These are phyloP conservation scores for Thamnophis sirtalis DNA, from an alignment of 2,113 vertebrate genomes.

Conservation along the genomic window DNA sequence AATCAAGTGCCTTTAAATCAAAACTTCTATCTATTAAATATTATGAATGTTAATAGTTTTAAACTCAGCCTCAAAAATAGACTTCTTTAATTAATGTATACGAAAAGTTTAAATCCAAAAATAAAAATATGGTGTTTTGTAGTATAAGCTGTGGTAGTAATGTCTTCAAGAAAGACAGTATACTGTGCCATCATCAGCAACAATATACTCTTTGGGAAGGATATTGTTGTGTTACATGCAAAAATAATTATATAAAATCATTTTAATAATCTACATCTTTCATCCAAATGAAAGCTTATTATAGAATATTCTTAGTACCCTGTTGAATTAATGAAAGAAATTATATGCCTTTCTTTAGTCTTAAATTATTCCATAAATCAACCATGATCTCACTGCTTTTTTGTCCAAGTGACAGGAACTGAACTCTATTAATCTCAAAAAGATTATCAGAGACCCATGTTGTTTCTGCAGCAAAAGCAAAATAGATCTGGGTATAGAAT, in stretches of 20 bases:
- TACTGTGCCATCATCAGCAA: background rate
- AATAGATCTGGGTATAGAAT: background rate
- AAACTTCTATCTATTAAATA: background rate
- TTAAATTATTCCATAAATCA: background rate
- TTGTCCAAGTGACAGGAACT: background rate
- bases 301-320: background rate
- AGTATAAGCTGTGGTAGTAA: background rate
- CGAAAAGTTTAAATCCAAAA: background rate
- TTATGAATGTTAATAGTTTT: background rate
- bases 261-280: background rate
- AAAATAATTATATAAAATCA: background rate
- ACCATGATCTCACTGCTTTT: background rate
- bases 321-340: background rate
- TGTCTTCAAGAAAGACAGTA: background rate
- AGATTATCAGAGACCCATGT: background rate
- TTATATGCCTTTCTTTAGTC: background rate
- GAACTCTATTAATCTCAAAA: background rate
- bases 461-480: background rate
- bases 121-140: background rate
- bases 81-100: background rate
- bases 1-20: background rate
- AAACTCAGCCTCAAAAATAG: background rate
- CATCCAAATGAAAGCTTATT: background rate
- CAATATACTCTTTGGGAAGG: background rate
- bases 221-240: background rate